These are phyloP conservation scores for Zeuzera pyrina DNA, from an alignment of 2,888 invertebrate species.

Conservation along the genomic window DNA sequence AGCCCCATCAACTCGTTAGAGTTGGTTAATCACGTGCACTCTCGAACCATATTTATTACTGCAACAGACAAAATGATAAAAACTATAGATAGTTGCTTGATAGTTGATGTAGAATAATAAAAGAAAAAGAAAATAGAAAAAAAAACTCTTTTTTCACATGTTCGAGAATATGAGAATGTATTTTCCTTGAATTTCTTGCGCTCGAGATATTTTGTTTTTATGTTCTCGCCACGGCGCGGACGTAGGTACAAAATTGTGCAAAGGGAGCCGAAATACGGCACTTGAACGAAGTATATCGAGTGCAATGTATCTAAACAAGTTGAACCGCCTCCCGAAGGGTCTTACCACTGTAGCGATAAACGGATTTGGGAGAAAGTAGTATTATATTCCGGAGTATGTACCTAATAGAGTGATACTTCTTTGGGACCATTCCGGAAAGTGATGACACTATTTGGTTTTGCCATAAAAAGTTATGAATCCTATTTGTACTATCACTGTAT, in stretches of 20 bases:
- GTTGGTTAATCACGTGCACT: too few species aligned
- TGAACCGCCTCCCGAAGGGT: slow-evolving; percentile 33
- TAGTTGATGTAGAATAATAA: too few species aligned
- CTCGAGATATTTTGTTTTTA: slow-evolving; percentile 27
- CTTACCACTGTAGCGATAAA: slow-evolving; percentile 54
- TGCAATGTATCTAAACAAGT: slow-evolving; percentile 46
- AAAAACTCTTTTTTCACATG: too few species aligned
- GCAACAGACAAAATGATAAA: too few species aligned
- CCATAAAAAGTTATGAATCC: slow-evolving; percentile 64
- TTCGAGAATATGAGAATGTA: background rate
- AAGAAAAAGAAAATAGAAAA: too few species aligned
- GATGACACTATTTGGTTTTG: slow-evolving; percentile 61
- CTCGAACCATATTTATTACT: too few species aligned
- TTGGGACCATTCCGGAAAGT: slow-evolving; percentile 52
- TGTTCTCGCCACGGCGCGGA: slow-evolving; percentile 21
- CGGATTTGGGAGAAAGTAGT: slow-evolving; percentile 52
- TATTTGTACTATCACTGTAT: slow-evolving; percentile 56
- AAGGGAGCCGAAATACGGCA: slow-evolving; percentile 29
- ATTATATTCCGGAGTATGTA: slow-evolving; percentile 49
- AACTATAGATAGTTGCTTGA: too few species aligned
- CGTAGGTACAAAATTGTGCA: slow-evolving; percentile 26
- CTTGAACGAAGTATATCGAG: slow-evolving; percentile 38
- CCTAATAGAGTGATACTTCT: slow-evolving; percentile 61
- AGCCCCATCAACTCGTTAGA: too few species aligned
- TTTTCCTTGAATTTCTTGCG: slow-evolving; percentile 20